Evolutionary conservation across 2,797 vertebrate species (phyloP).

Genomic region (Heteromormyrus szaboi): DNA sequence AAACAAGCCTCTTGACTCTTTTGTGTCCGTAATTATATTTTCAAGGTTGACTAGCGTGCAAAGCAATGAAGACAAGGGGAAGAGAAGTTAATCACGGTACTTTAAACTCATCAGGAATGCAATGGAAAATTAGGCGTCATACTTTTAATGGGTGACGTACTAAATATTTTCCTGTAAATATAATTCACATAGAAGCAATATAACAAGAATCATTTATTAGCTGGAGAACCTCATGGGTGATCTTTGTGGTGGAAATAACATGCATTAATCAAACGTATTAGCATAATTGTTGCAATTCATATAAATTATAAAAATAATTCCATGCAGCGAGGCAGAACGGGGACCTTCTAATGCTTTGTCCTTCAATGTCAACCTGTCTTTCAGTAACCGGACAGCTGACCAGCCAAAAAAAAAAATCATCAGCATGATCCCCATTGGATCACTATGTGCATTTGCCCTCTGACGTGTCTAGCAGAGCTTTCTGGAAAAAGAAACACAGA

Average conservation of each 20-base stretch:
- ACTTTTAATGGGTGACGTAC: not conserved
- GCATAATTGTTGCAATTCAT: not conserved
- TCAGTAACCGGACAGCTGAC: not conserved
- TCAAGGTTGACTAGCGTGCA: not conserved
- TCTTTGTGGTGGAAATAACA: not conserved
- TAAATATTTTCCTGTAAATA: not conserved
- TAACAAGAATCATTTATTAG: not conserved
- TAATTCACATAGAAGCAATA: not conserved
- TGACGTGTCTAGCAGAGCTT: not conserved
- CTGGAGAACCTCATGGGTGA: not conserved
- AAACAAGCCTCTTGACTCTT: not conserved
- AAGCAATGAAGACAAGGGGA: not conserved
- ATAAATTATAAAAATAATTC: not conserved
- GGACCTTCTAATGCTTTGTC: not conserved
- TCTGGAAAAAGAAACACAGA: not conserved
- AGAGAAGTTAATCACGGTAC: not conserved
- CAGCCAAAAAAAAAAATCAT: not conserved
- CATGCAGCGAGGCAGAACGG: not conserved
- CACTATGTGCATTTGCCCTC: not conserved
- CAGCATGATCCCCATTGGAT: not conserved
- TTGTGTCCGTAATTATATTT: not conserved
- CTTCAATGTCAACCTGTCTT: not conserved
- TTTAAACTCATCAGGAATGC: not conserved
- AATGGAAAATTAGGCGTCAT: not conserved
- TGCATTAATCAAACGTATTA: conserved; percentile 9